These are phyloP conservation scores for Melanerpes aurifrons DNA, from an alignment of 2,113 vertebrate species.

Conservation along the genomic window DNA sequence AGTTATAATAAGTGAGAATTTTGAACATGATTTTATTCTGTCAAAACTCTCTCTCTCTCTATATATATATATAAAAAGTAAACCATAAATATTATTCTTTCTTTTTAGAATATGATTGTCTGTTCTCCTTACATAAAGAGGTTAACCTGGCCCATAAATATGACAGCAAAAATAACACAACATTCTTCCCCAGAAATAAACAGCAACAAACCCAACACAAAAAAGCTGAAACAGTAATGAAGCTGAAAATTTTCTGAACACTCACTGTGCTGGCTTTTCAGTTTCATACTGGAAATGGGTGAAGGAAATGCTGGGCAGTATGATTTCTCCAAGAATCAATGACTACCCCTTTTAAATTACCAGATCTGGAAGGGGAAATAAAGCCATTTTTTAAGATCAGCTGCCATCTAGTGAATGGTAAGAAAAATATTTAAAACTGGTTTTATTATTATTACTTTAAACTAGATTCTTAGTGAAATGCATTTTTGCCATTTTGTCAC, in stretches of 20 bases:
- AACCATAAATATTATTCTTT: background rate
- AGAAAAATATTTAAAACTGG: background rate
- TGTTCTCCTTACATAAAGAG: background rate
- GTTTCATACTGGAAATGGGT: background rate
- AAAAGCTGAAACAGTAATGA: background rate
- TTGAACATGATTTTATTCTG: background rate
- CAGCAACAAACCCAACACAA: background rate
- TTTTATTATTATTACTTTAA: background rate
- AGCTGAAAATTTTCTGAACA: constrained; percentile 34
- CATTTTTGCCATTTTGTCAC: background rate
- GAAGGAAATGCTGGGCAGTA: background rate
- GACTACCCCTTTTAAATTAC: background rate
- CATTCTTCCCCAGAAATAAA: background rate
- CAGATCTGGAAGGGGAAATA: background rate
- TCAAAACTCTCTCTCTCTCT: background rate
- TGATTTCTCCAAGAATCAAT: background rate
- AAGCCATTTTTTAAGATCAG: constrained; percentile 57
- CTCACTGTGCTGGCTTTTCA: background rate
- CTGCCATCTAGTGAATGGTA: constrained; percentile 74
- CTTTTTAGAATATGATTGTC: background rate
- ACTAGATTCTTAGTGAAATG: background rate
- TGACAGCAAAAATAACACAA: background rate
- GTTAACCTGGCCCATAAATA: background rate
- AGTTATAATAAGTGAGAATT: background rate
- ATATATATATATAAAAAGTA: background rate